A percentile compares a stretch with the other conserved stretches of the same genome.
These are phyloP conservation scores for Acomys russatus DNA, from an alignment of 2,797 vertebrate species.

Conservation along the genomic window DNA sequence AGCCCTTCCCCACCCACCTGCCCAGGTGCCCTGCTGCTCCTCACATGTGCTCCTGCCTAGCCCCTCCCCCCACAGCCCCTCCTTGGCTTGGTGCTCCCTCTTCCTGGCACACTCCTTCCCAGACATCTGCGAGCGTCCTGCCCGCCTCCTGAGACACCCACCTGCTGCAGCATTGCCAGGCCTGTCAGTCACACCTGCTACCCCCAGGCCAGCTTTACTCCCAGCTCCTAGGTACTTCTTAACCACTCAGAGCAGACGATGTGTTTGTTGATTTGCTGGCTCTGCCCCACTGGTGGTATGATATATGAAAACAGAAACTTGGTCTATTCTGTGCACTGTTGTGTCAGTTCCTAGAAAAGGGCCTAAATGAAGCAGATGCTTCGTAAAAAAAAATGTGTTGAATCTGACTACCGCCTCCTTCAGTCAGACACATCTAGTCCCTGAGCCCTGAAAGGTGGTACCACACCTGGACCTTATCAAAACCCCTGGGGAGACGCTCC, in stretches of 20 bases:
- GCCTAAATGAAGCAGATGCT: not conserved
- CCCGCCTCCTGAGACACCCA: not conserved
- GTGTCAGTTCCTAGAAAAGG: conserved; percentile 8
- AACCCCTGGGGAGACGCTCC: not conserved
- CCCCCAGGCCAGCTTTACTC: not conserved
- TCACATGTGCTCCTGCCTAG: not conserved
- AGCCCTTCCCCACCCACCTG: not conserved
- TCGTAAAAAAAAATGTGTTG: not conserved
- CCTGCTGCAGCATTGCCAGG: not conserved
- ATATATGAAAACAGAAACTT: not conserved
- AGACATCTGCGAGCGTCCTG: not conserved
- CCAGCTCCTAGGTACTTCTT: not conserved
- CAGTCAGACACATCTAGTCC: not conserved
- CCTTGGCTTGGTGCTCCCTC: not conserved
- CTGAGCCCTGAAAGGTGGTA: not conserved
- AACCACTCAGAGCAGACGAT: not conserved
- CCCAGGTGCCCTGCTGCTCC: not conserved
- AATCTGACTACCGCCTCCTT: not conserved
- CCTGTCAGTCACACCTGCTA: not conserved
- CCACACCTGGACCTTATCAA: not conserved
- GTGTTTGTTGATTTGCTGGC: not conserved
- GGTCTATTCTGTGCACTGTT: not conserved
- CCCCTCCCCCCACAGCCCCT: not conserved
- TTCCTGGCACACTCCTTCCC: not conserved
- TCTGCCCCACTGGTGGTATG: not conserved